These are phyloP conservation scores for Cossypha heuglini DNA, from an alignment of 2,797 vertebrate genomes.

Conservation along the genomic window DNA sequence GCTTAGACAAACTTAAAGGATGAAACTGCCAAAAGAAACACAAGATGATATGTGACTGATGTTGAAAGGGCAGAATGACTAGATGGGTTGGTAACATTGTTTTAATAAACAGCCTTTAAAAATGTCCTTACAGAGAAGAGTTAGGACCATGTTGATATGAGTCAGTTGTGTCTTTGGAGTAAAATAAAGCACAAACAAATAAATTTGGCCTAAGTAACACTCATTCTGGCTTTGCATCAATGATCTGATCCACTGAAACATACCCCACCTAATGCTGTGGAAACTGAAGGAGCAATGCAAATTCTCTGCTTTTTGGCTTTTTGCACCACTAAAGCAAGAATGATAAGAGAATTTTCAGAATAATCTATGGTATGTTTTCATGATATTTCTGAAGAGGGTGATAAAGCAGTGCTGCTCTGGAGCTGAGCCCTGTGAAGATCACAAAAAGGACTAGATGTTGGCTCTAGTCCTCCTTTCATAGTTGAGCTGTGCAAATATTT, in stretches of 20 bases:
- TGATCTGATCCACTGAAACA: not conserved
- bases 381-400: not conserved
- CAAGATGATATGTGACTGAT: not conserved
- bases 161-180: conserved; percentile 4
- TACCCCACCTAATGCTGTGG: not conserved
- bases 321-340: not conserved
- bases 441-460: not conserved
- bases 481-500: conserved; percentile 1
- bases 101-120: conserved; percentile 20
- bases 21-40: conserved; percentile 54
- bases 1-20: not conserved
- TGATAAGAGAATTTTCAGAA: not conserved
- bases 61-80: conserved; percentile 13
- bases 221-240: not conserved
- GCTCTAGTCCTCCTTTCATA: not conserved
- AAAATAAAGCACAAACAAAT: conserved; percentile 7
- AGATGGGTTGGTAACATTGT: not conserved
- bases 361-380: not conserved
- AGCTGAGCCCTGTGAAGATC: not conserved
- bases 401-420: not conserved
- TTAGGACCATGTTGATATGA: not conserved
- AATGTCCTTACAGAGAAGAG: not conserved
- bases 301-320: not conserved
- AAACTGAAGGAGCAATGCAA: not conserved
- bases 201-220: not conserved